phyloP scores from a whole-genome alignment of 2,797 vertebrate genomes.

The Agapornis canus region DNA sequence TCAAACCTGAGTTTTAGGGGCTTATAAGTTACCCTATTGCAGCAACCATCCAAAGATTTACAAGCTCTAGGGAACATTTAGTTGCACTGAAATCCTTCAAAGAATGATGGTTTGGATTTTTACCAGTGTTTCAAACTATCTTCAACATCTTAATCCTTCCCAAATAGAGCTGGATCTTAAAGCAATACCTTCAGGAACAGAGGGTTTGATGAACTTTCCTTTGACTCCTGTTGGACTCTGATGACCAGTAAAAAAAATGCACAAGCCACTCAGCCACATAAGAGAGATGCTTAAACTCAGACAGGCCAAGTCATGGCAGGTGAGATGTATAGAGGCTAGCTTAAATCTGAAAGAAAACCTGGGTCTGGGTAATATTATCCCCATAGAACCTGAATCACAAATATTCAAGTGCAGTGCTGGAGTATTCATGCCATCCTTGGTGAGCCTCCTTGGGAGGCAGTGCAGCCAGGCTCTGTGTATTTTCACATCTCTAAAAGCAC shows the following conservation, averaged over 20 bases:
- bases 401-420: not conserved
- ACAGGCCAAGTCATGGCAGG: rapidly evolving
- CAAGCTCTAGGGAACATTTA: not conserved
- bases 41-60: not conserved
- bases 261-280: not conserved
- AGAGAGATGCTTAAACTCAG: not conserved
- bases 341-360: not conserved
- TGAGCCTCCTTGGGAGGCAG: slow-evolving; percentile 33
- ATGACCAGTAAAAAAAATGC: not conserved
- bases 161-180: not conserved
- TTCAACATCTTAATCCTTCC: not conserved
- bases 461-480: slow-evolving; percentile 37
- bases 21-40: not conserved
- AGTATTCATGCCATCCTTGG: not conserved
- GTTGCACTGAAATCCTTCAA: not conserved
- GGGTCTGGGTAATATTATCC: not conserved
- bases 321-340: not conserved
- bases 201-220: not conserved
- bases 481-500: slow-evolving; percentile 65
- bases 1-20: not conserved
- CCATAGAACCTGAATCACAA: not conserved
- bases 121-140: not conserved
- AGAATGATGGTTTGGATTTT: not conserved
- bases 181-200: not conserved
- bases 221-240: not conserved